Conservation (phyloP, 2,888 invertebrate genomes). For the Drosophila tripunctata region DNA sequence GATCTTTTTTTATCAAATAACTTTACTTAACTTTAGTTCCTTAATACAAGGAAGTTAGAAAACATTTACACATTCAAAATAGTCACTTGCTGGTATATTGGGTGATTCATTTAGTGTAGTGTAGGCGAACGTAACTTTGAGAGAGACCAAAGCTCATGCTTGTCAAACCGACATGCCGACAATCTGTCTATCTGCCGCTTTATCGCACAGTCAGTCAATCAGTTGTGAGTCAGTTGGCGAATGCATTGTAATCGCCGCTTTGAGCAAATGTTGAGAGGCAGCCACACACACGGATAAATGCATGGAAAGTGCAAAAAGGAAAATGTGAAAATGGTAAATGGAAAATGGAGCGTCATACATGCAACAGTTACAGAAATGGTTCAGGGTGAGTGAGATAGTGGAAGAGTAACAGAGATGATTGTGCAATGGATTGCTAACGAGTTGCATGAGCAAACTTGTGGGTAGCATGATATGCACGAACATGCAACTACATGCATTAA, state of each 20-base stretch:
- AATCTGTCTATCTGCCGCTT: neutral
- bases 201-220: neutral
- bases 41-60: too few species aligned
- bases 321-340: neutral
- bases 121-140: too few species aligned
- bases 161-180: neutral
- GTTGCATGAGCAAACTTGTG: neutral
- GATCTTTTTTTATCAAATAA: too few species aligned
- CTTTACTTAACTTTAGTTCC: too few species aligned
- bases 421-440: neutral
- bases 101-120: too few species aligned
- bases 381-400: too few species aligned
- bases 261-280: constrained; percentile 2
- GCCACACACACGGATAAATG: neutral
- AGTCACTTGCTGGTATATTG: too few species aligned
- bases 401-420: neutral
- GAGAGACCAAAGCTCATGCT: neutral
- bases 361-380: neutral
- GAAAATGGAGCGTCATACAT: neutral
- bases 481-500: neutral
- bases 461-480: too few species aligned
- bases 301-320: neutral
- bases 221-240: neutral
- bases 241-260: constrained; percentile 17
- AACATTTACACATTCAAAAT: too few species aligned